A percentile compares a stretch with the other conserved stretches of the same genome.
These are phyloP conservation scores for Beris chalybata DNA, from an alignment of 2,888 invertebrate species.

Conservation along the genomic window DNA sequence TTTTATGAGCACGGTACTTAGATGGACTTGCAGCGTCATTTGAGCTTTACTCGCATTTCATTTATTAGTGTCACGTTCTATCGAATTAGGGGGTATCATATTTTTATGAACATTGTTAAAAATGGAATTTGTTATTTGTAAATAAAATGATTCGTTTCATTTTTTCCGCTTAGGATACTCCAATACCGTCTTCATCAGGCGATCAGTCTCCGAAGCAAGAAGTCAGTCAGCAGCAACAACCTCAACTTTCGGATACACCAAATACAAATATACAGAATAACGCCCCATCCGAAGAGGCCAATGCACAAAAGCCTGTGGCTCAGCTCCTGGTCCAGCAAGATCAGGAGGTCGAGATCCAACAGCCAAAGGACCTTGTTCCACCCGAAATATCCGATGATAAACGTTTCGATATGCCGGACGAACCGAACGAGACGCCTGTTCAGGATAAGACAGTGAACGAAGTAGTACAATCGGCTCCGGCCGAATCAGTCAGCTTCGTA, in stretches of 20 bases:
- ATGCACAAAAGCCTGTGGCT: constrained; percentile 19
- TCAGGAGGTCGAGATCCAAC: constrained; percentile 7
- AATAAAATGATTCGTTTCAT: too few species aligned
- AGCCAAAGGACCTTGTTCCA: constrained; percentile 10
- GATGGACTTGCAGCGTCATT: too few species aligned
- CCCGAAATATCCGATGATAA: constrained; percentile 40
- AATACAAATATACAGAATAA: background rate
- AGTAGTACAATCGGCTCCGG: constrained; percentile 2
- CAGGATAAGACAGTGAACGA: constrained; percentile 14
- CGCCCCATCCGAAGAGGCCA: background rate
- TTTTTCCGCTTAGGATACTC: too few species aligned
- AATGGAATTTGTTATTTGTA: too few species aligned
- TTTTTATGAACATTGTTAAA: too few species aligned
- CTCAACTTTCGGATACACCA: background rate
- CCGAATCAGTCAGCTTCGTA: constrained; percentile 41
- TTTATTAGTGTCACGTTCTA: too few species aligned
- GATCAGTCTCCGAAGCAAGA: too few species aligned
- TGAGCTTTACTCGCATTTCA: too few species aligned
- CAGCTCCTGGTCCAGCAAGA: constrained; percentile 14
- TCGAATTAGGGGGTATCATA: too few species aligned
- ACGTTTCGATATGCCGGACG: constrained; percentile 42
- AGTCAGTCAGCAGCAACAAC: too few species aligned
- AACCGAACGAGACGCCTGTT: constrained; percentile 12
- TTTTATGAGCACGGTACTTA: too few species aligned
- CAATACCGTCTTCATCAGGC: too few species aligned